A percentile compares a stretch with the other conserved stretches of the same genome.
These are phyloP conservation scores for Mohoua ochrocephala DNA, from an alignment of 2,113 vertebrate genomes.

Conservation along the genomic window DNA sequence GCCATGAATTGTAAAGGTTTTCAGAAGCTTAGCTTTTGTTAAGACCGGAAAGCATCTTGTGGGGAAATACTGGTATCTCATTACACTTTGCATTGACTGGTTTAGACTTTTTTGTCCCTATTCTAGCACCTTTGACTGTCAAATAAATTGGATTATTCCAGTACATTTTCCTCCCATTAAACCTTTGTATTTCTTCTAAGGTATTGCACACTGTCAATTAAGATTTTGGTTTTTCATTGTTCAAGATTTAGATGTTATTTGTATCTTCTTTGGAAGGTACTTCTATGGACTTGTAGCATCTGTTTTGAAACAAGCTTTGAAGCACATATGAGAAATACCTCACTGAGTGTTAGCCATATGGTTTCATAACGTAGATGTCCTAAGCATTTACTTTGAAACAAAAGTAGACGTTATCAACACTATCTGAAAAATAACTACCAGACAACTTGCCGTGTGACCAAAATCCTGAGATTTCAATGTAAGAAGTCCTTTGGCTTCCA, in stretches of 20 bases:
- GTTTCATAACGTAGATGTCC: not conserved
- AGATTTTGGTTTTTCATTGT: not conserved
- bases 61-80: not conserved
- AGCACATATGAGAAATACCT: not conserved
- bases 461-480: not conserved
- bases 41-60: not conserved
- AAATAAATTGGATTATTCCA: not conserved
- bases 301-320: not conserved
- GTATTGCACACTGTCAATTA: not conserved
- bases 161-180: not conserved
- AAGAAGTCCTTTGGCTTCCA: not conserved
- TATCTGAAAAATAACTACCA: not conserved
- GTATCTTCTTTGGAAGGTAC: not conserved
- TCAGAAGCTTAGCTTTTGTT: not conserved
- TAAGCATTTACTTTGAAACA: not conserved
- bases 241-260: not conserved
- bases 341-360: not conserved
- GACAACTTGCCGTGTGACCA: not conserved
- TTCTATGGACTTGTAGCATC: not conserved
- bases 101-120: not conserved
- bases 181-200: not conserved
- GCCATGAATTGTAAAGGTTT: not conserved
- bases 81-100: not conserved
- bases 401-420: not conserved
- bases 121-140: not conserved